These are phyloP conservation scores for Iguana delicatissima DNA, from an alignment of 2,797 vertebrate species.

Conservation along the genomic window DNA sequence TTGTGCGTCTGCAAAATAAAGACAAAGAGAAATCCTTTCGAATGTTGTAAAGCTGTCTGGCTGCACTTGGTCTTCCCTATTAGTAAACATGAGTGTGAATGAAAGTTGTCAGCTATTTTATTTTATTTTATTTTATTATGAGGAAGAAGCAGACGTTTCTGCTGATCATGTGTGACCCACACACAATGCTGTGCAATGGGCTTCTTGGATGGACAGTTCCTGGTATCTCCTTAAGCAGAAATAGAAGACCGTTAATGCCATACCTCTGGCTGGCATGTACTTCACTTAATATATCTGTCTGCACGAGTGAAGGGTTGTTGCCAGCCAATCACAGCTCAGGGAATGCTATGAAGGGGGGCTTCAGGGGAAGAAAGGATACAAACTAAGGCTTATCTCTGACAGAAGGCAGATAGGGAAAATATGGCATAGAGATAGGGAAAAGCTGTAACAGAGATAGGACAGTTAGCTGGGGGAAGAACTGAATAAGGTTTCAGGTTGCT, in stretches of 20 bases:
- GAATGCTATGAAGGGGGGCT: too few species aligned
- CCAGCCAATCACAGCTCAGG: too few species aligned
- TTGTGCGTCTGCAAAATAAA: constrained; percentile 76
- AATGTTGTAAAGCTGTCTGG: constrained; percentile 47
- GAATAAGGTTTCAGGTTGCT: too few species aligned
- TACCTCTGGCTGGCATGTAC: background rate
- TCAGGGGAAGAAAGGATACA: too few species aligned
- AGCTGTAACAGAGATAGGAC: too few species aligned
- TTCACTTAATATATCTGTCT: background rate
- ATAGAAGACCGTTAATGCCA: background rate
- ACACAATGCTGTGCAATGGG: background rate
- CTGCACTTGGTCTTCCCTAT: constrained; percentile 53
- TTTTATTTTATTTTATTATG: background rate
- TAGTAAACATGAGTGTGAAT: constrained; percentile 59
- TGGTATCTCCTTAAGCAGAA: background rate
- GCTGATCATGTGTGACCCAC: background rate
- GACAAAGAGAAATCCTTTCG: constrained; percentile 63
- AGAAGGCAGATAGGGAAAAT: too few species aligned
- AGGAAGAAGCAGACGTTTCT: background rate
- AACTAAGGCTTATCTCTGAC: too few species aligned
- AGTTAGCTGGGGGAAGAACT: too few species aligned
- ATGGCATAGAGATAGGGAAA: too few species aligned
- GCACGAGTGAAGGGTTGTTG: too few species aligned
- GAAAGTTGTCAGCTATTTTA: background rate
- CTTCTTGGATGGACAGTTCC: background rate